Evolutionary conservation across 2,888 invertebrate genomes (phyloP).

Genomic region (Neocrepidodera transversa): DNA sequence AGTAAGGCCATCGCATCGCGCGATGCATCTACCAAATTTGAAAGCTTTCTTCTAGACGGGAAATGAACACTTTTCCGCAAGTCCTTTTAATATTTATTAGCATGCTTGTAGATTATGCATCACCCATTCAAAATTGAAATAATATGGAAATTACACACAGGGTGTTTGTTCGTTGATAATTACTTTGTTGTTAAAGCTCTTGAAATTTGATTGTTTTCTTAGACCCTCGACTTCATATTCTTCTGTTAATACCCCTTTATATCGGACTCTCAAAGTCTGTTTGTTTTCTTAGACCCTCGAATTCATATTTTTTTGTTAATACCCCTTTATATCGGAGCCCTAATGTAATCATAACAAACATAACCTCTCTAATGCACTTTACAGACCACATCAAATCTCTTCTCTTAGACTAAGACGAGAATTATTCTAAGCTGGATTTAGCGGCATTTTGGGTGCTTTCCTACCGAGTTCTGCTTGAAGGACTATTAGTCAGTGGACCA

Average conservation of each 20-base stretch:
- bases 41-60: neutral
- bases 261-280: neutral
- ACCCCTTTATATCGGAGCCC: neutral
- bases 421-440: constrained; percentile 12
- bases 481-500: neutral
- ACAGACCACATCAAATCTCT: constrained; percentile 11
- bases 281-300: neutral
- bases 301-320: neutral
- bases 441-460: neutral
- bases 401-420: constrained; percentile 3
- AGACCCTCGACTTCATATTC: neutral
- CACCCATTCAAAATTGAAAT: neutral
- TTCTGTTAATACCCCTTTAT: neutral
- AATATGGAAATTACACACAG: too few species aligned
- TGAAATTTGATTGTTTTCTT: neutral
- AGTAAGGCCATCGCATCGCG: neutral
- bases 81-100: neutral
- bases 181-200: too few species aligned
- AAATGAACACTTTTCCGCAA: constrained; percentile 5
- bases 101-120: neutral
- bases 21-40: neutral
- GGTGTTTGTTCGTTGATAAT: too few species aligned
- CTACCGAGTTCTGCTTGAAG: neutral
- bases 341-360: constrained; percentile 10
- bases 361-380: constrained; percentile 14